Conservation (phyloP, 2,113 vertebrate species). For the Bubo bubo region DNA sequence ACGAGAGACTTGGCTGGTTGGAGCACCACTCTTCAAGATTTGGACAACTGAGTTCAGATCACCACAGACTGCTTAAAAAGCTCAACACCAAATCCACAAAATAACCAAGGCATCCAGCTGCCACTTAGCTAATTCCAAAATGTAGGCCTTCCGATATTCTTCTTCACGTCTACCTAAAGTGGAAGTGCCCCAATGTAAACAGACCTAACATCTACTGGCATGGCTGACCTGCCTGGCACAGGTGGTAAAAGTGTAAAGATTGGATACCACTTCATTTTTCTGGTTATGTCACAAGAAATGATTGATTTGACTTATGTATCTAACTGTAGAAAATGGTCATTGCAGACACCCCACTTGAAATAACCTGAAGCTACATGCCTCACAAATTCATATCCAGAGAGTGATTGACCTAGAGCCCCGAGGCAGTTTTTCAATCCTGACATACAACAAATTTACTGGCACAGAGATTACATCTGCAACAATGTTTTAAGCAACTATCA, state of each 20-base stretch:
- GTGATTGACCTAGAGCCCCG: fast-evolving
- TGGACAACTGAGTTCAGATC: not conserved
- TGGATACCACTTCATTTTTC: not conserved
- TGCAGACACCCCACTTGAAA: not conserved
- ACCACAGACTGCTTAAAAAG: not conserved
- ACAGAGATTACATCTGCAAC: not conserved
- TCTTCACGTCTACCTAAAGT: not conserved
- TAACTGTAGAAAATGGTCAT: not conserved
- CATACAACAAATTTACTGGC: fast-evolving
- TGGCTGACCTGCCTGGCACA: not conserved
- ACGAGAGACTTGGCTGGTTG: not conserved
- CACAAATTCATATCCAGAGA: not conserved
- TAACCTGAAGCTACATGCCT: not conserved
- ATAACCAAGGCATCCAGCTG: not conserved
- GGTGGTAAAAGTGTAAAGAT: not conserved
- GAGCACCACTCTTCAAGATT: not conserved
- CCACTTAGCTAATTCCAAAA: not conserved
- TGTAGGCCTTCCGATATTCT: not conserved
- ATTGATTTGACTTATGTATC: not conserved
- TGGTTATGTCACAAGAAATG: not conserved
- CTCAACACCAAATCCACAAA: not conserved
- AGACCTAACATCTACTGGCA: not conserved
- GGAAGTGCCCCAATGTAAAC: not conserved
- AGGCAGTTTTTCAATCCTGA: not conserved
- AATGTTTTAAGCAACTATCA: not conserved